A percentile compares a stretch with the other conserved stretches of the same genome.
These are phyloP conservation scores for Macaria liturata DNA, from an alignment of 2,888 invertebrate species.

Conservation along the genomic window DNA sequence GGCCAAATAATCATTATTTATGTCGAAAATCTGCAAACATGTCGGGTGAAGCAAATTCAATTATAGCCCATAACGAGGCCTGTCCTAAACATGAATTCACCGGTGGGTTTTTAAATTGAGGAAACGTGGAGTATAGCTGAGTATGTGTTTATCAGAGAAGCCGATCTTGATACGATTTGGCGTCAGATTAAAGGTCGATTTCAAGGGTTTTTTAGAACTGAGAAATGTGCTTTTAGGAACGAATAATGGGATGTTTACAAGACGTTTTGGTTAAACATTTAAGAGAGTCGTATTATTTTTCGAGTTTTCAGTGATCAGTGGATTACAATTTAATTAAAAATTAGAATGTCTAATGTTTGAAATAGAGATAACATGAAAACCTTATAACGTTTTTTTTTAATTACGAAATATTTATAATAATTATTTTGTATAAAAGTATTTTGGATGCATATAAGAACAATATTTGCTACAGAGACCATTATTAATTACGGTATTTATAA, in stretches of 20 bases:
- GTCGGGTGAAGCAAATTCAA: constrained; percentile 49
- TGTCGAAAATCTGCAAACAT: constrained; percentile 37
- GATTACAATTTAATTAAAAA: no score
- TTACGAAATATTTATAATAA: no score
- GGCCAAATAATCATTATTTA: constrained; percentile 14
- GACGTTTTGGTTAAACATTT: no score
- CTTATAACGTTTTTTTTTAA: no score
- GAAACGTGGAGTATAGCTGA: constrained; percentile 37
- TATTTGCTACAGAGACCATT: no score
- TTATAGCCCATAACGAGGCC: constrained; percentile 36
- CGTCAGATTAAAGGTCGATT: constrained; percentile 7
- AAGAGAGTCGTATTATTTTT: no score
- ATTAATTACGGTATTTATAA: no score
- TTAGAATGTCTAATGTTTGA: no score
- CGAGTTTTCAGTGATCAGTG: no score
- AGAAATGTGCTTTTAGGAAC: neutral
- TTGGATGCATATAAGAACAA: no score
- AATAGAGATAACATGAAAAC: no score
- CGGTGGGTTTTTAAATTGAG: constrained; percentile 51
- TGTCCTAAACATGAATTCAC: constrained; percentile 53
- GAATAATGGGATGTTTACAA: neutral
- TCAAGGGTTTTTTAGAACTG: neutral
- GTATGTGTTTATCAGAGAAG: constrained; percentile 15
- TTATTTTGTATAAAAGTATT: no score
- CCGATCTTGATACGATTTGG: constrained; percentile 16